A percentile compares a stretch with the other conserved stretches of the same genome.
Evolutionary conservation across 2,888 invertebrate genomes (phyloP).

Genomic region (Cryptophagus acutangulus): DNA sequence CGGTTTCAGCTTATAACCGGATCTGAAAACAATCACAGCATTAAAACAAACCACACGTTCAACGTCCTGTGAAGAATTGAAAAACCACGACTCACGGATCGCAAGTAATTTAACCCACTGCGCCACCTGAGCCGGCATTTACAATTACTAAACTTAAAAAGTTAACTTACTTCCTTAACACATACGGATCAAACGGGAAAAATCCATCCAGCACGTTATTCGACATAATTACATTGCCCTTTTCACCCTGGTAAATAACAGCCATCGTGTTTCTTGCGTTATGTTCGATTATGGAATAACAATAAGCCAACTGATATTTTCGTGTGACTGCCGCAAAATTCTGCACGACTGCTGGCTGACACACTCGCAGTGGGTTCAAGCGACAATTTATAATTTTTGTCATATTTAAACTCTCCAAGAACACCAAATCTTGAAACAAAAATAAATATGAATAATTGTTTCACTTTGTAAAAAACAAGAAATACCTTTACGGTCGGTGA

Average conservation of each 20-base stretch:
- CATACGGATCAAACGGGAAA: slow-evolving; percentile 90
- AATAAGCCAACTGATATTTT: slow-evolving; percentile 85
- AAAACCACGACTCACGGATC: too few relatives aligned
- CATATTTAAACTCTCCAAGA: slow-evolving; percentile 76
- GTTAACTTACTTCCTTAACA: slow-evolving; percentile 57
- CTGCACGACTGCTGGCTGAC: slow-evolving; percentile 70
- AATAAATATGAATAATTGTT: slow-evolving; percentile 43
- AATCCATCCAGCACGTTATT: slow-evolving; percentile 54
- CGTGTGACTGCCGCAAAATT: slow-evolving; percentile 78
- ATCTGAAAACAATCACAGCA: slow-evolving; percentile 23
- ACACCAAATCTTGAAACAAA: slow-evolving; percentile 77
- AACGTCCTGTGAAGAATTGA: neutral
- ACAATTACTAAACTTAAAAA: neutral
- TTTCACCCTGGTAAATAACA: slow-evolving; percentile 53
- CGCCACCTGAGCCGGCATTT: neutral
- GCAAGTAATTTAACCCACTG: neutral
- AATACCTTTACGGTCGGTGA: slow-evolving; percentile 71
- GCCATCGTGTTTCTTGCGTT: slow-evolving; percentile 64
- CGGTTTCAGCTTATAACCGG: slow-evolving; percentile 42
- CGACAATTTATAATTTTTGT: slow-evolving; percentile 79
- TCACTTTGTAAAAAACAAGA: too few relatives aligned
- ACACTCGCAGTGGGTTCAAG: slow-evolving; percentile 83
- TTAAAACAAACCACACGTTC: neutral
- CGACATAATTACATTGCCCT: slow-evolving; percentile 38
- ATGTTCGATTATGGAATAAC: slow-evolving; percentile 83